These are phyloP conservation scores for Seison nebaliae DNA, from an alignment of 1,140 invertebrate genomes.

Conservation along the genomic window DNA sequence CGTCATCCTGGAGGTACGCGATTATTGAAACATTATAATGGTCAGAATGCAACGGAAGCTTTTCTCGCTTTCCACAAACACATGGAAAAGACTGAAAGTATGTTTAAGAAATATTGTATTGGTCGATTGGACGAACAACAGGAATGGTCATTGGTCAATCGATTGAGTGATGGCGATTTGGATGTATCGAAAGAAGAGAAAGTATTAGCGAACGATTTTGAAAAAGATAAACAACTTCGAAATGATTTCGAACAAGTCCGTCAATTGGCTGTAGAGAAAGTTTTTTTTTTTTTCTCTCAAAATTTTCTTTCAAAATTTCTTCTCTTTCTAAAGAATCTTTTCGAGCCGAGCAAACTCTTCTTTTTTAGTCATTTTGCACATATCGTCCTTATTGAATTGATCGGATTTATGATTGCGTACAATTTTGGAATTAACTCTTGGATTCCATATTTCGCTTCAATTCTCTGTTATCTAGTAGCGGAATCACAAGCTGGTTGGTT, in stretches of 20 bases:
- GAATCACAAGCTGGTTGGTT: conserved; percentile 27
- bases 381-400: conserved; percentile 19
- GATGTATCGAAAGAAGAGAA: no score
- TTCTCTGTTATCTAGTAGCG: no score
- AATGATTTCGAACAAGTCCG: conserved; percentile 7
- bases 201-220: no score
- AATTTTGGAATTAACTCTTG: conserved; percentile 23
- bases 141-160: no score
- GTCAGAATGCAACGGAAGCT: conserved; percentile 26
- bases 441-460: no score
- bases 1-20: conserved; percentile 24
- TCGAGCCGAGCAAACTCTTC: conserved; percentile 20
- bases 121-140: no score
- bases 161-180: no score
- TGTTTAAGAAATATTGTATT: no score
- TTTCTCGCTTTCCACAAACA: not conserved
- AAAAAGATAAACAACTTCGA: conserved; percentile 6
- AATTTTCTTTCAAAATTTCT: not conserved
- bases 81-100: not conserved
- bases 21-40: conserved; percentile 22
- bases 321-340: conserved; percentile 14
- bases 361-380: conserved; percentile 18
- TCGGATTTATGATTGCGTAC: conserved; percentile 19
- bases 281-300: not conserved
- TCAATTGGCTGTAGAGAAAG: conserved; percentile 1